These are phyloP conservation scores for Leptinotarsa texana DNA, from an alignment of 1,140 invertebrate species.

Conservation along the genomic window DNA sequence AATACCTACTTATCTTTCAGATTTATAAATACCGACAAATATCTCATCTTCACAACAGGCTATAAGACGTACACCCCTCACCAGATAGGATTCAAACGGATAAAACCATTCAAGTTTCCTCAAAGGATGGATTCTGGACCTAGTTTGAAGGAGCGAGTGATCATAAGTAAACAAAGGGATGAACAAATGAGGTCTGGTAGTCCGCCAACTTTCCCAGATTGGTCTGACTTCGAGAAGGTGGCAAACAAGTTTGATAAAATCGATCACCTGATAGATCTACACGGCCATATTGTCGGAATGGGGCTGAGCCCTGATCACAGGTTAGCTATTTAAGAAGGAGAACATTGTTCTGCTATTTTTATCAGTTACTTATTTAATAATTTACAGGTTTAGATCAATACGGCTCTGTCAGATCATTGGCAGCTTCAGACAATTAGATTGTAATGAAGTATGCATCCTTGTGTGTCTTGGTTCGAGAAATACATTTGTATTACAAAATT, in stretches of 20 bases:
- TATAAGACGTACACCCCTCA: constrained; percentile 85
- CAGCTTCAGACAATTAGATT: too few species aligned
- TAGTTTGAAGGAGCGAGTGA: constrained; percentile 69
- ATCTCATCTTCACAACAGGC: constrained; percentile 85
- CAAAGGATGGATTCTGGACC: constrained; percentile 70
- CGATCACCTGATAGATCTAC: constrained; percentile 83
- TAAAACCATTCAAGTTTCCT: constrained; percentile 74
- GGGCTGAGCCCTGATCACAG: constrained; percentile 84
- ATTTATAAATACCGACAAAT: constrained; percentile 65
- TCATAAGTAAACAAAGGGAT: constrained; percentile 61
- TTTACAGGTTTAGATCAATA: too few species aligned
- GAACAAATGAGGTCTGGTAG: constrained; percentile 57
- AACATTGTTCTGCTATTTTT: constrained; percentile 6
- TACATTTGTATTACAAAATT: too few species aligned
- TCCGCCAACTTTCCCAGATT: constrained; percentile 64
- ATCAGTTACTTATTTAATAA: background rate
- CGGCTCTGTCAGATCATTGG: too few species aligned
- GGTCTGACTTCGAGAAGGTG: constrained; percentile 71
- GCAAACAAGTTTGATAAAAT: constrained; percentile 76
- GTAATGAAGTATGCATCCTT: too few species aligned
- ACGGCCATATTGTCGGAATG: constrained; percentile 91
- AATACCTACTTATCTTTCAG: constrained; percentile 10
- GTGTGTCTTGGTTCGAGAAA: too few species aligned
- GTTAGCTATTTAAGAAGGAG: constrained; percentile 52
- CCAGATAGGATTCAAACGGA: constrained; percentile 83